phyloP scores from a whole-genome alignment of 1,140 invertebrate species.

The Mactra quadrangularis region DNA sequence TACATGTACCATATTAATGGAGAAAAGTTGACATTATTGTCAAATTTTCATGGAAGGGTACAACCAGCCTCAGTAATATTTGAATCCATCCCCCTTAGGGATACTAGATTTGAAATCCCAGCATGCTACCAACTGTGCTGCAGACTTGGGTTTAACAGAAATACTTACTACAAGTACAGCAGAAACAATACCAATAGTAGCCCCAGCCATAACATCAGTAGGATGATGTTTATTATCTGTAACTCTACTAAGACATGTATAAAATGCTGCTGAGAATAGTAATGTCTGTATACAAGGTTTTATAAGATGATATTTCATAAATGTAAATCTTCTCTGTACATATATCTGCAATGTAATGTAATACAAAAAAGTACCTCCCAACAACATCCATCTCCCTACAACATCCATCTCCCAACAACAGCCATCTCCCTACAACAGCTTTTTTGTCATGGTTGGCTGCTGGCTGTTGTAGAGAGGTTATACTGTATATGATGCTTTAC shows the following conservation, averaged over 20 bases:
- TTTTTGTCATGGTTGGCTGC: too few relatives aligned
- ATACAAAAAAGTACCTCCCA: background rate
- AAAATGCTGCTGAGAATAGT: constrained; percentile 86
- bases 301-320: constrained; percentile 86
- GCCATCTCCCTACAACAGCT: too few relatives aligned
- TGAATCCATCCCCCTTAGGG: too few relatives aligned
- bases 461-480: too few relatives aligned
- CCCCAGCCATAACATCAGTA: constrained; percentile 90
- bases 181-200: constrained; percentile 86
- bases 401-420: too few relatives aligned
- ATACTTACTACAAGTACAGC: constrained; percentile 83
- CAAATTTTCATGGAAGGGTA: too few relatives aligned
- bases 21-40: too few relatives aligned
- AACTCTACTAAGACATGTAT: constrained; percentile 87
- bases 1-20: too few relatives aligned
- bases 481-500: background rate
- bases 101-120: too few relatives aligned
- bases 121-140: background rate
- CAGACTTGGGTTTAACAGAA: background rate
- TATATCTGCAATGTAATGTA: constrained; percentile 92
- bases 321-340: constrained; percentile 90
- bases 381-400: too few relatives aligned
- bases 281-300: constrained; percentile 87
- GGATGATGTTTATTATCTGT: constrained; percentile 98
- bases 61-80: too few relatives aligned